These are phyloP conservation scores for Nomada flava DNA, from an alignment of 2,888 invertebrate species.

Conservation along the genomic window DNA sequence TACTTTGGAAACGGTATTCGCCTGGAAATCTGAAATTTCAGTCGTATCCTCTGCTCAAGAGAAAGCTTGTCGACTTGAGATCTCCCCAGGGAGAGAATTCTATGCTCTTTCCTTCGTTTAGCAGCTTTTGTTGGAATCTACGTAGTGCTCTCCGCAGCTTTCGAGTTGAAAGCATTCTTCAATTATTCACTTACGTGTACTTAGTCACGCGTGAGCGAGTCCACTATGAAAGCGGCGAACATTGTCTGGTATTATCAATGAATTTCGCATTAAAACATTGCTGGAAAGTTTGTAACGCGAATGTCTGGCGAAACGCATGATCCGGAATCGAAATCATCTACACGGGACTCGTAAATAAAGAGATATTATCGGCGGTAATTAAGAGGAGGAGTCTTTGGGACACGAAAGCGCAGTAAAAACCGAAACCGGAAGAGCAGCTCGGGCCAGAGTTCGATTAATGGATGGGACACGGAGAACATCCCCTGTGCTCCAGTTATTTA, in stretches of 20 bases:
- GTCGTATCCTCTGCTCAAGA: constrained; percentile 3
- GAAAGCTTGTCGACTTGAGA: constrained; percentile 60
- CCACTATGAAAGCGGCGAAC: constrained; percentile 24
- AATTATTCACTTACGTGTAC: constrained; percentile 79
- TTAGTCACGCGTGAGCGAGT: constrained; percentile 66
- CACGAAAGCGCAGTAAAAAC: constrained; percentile 5
- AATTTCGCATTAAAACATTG: constrained; percentile 19
- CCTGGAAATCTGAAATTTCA: constrained; percentile 3
- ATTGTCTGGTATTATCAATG: constrained; percentile 25
- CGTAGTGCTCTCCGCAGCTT: constrained; percentile 56
- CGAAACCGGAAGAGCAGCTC: constrained; percentile 46
- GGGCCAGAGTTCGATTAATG: constrained; percentile 69
- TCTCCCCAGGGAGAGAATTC: constrained; percentile 64
- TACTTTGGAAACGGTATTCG: neutral
- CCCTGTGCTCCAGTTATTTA: constrained; percentile 73
- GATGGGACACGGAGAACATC: constrained; percentile 49
- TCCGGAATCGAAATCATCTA: no score
- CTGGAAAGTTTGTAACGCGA: neutral
- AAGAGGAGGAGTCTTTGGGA: neutral
- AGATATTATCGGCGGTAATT: neutral
- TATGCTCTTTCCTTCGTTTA: constrained; percentile 64
- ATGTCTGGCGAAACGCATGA: no score
- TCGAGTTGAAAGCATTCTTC: constrained; percentile 78
- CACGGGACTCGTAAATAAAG: neutral
- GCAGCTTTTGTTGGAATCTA: constrained; percentile 62